phyloP scores from a whole-genome alignment of 2,113 vertebrate species.

The Cygnus atratus region DNA sequence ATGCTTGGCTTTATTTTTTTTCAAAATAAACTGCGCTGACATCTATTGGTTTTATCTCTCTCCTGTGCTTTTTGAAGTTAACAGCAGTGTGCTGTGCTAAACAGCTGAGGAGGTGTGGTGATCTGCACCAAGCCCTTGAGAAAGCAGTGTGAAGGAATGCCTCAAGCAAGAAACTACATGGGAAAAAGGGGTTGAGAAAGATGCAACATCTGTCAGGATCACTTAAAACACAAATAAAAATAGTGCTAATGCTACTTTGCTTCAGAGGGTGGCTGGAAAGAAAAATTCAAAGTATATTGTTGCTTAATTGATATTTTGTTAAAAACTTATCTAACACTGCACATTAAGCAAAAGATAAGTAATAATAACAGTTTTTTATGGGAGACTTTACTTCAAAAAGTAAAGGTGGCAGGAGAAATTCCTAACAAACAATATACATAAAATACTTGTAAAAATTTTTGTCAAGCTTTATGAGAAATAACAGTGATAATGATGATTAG shows the following conservation, averaged over 20 bases:
- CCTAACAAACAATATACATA: background rate
- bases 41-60: slow-evolving; percentile 66
- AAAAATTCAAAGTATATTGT: background rate
- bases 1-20: background rate
- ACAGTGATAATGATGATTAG: background rate
- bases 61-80: slow-evolving; percentile 58
- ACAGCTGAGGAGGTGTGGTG: slow-evolving; percentile 48
- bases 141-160: slow-evolving; percentile 65
- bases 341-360: background rate
- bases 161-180: slow-evolving; percentile 21
- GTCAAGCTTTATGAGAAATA: background rate
- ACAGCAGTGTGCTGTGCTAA: slow-evolving; percentile 41
- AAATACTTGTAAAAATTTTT: background rate
- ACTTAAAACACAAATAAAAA: slow-evolving; percentile 45
- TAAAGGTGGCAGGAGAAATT: background rate
- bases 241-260: background rate
- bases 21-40: slow-evolving; percentile 62
- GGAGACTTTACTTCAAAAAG: background rate
- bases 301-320: background rate
- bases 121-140: slow-evolving; percentile 56
- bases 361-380: background rate
- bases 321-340: background rate
- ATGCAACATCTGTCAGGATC: background rate
- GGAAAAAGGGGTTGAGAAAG: background rate
- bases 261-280: background rate